Conservation (phyloP, 2,888 invertebrate species). For the Sminthurinus aureus region DNA sequence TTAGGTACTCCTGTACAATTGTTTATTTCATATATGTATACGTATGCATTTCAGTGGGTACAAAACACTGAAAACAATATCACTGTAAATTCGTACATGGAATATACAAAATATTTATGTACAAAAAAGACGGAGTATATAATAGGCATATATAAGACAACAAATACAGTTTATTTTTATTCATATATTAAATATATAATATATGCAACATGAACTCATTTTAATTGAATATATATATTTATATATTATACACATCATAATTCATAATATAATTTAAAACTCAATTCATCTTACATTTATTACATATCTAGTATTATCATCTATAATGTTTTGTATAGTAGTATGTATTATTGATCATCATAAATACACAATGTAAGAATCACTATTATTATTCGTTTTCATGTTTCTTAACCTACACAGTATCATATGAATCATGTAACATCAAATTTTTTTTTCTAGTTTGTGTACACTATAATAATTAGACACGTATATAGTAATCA, state of each 20-base stretch:
- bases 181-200: slow-evolving; percentile 20
- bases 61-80: background rate
- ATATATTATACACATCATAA: background rate
- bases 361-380: too few relatives aligned
- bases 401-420: background rate
- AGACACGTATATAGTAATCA: background rate
- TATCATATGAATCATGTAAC: too few relatives aligned
- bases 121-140: background rate
- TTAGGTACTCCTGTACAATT: too few relatives aligned
- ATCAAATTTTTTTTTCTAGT: background rate
- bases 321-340: too few relatives aligned
- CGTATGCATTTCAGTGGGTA: too few relatives aligned
- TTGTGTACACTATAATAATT: background rate
- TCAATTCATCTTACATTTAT: background rate
- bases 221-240: slow-evolving; percentile 4
- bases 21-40: too few relatives aligned
- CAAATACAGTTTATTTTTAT: slow-evolving; percentile 29
- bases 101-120: background rate
- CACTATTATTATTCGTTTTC: background rate
- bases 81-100: background rate
- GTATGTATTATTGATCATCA: too few relatives aligned
- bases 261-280: background rate
- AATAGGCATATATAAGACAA: slow-evolving; percentile 23
- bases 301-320: background rate
- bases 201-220: slow-evolving; percentile 26